Evolutionary conservation across 2,797 vertebrate genomes (phyloP).

Genomic region (Rhinoraja longicauda): DNA sequence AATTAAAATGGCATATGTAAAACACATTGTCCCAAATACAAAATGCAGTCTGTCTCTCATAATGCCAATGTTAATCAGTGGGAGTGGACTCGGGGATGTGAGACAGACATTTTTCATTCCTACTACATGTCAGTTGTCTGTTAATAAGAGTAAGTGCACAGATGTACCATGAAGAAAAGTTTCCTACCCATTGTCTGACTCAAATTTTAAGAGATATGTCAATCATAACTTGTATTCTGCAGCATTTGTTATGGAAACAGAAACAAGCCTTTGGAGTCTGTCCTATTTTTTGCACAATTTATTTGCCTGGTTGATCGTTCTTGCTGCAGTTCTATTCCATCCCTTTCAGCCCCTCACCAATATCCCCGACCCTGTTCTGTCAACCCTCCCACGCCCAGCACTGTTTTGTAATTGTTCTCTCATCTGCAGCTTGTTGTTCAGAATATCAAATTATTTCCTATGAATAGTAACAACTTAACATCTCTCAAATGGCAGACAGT

Average conservation of each 20-base stretch:
- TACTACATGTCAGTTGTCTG: not conserved
- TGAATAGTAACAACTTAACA: not conserved
- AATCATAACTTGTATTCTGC: not conserved
- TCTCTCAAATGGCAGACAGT: too few relatives aligned
- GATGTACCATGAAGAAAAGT: constrained; percentile 22
- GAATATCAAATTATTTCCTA: not conserved
- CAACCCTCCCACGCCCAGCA: not conserved
- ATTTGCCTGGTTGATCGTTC: not conserved
- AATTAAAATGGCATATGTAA: not conserved
- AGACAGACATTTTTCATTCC: not conserved
- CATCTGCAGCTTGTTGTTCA: not conserved
- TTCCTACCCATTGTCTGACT: not conserved
- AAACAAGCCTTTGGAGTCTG: not conserved
- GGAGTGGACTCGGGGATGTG: not conserved
- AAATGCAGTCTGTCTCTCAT: not conserved
- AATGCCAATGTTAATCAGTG: not conserved
- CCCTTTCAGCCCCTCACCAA: too few relatives aligned
- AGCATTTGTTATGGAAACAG: not conserved
- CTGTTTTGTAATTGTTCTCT: not conserved
- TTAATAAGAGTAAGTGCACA: not conserved
- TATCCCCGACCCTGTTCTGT: too few relatives aligned
- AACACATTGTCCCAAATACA: not conserved
- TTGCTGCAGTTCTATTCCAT: not conserved
- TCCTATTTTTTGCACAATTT: not conserved
- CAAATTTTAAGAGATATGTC: not conserved